A percentile compares a stretch with the other conserved stretches of the same genome.
Evolutionary conservation across 2,888 invertebrate genomes (phyloP).

Genomic region (Patella ulyssiponensis): DNA sequence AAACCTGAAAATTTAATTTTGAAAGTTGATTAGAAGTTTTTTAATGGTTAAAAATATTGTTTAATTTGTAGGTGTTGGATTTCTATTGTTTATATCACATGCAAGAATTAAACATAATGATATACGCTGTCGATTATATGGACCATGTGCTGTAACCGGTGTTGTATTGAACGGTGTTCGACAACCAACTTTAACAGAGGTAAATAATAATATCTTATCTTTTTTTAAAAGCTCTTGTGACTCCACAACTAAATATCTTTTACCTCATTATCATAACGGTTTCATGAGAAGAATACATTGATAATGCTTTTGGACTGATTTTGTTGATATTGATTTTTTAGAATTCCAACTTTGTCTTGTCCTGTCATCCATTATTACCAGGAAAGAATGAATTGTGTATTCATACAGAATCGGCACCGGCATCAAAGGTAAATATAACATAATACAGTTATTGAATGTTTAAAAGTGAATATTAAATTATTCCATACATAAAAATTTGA

Average conservation of each 20-base stretch:
- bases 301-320: neutral
- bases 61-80: conserved; percentile 62
- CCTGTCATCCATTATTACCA: conserved; percentile 65
- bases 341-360: conserved; percentile 69
- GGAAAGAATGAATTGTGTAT: conserved; percentile 68
- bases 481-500: too few relatives aligned
- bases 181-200: conserved; percentile 66
- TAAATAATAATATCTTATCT: conserved; percentile 21
- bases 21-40: too few relatives aligned
- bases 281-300: too few relatives aligned
- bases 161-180: conserved; percentile 62
- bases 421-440: conserved; percentile 52
- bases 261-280: too few relatives aligned
- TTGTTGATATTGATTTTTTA: conserved; percentile 40
- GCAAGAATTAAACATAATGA: conserved; percentile 64
- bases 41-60: neutral
- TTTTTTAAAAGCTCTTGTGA: too few relatives aligned
- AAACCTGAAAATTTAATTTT: too few relatives aligned
- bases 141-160: conserved; percentile 65
- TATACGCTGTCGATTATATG: conserved; percentile 67
- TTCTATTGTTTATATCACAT: conserved; percentile 69
- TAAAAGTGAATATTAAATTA: too few relatives aligned
- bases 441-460: too few relatives aligned
- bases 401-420: conserved; percentile 53
- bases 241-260: too few relatives aligned